Evolutionary conservation across 2,113 vertebrate species (phyloP).

Genomic region (Pollachius pollachius): DNA sequence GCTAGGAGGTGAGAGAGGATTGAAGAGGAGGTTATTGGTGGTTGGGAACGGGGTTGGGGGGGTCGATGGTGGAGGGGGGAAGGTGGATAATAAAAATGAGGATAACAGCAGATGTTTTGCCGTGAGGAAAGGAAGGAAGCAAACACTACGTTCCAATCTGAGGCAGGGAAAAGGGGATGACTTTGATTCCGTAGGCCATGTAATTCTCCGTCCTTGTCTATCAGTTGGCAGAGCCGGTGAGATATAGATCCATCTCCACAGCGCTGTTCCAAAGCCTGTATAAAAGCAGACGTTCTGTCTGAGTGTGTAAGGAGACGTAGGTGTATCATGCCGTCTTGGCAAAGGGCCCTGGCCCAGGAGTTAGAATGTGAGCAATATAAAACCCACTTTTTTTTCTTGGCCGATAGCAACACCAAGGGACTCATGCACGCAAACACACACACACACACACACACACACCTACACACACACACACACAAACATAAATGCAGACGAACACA

Average conservation of each 20-base stretch:
- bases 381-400: too few relatives aligned
- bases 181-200: constrained; percentile 14
- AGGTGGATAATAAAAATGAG: constrained; percentile 11
- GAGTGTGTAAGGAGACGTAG: neutral
- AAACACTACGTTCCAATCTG: neutral
- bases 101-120: constrained; percentile 22
- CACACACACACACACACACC: too few relatives aligned
- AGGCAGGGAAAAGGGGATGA: constrained; percentile 12
- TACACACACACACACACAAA: too few relatives aligned
- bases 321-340: too few relatives aligned
- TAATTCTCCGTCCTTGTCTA: constrained; percentile 17
- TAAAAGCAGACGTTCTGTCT: neutral
- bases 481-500: too few relatives aligned
- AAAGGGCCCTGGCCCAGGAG: too few relatives aligned
- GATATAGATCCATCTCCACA: neutral
- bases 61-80: too few relatives aligned
- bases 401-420: too few relatives aligned
- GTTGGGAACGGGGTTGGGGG: constrained; percentile 7
- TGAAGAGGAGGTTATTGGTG: constrained; percentile 1
- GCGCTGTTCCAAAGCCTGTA: too few relatives aligned
- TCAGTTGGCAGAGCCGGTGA: constrained; percentile 20
- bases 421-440: too few relatives aligned
- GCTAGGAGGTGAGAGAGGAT: constrained; percentile 15
- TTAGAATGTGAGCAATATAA: too few relatives aligned
- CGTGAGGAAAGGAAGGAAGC: constrained; percentile 11